Evolutionary conservation across 1,140 invertebrate genomes (phyloP), one percentile per base, ranked within the genome.

Genomic region (Dendrolimus punctatus): DNA sequence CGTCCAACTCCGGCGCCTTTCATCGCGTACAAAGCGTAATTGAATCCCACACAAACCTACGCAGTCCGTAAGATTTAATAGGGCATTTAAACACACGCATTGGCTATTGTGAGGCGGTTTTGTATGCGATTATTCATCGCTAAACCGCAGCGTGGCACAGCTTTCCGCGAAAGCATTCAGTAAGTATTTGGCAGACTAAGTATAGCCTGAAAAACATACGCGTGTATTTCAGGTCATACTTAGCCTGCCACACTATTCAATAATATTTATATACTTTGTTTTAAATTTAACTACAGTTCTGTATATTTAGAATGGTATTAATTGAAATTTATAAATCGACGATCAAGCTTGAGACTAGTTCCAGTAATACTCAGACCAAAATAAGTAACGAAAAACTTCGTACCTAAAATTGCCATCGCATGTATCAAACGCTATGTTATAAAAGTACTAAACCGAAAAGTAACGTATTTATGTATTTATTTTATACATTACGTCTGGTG

Each of bases 81-180:
- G 83, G 83, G 83, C 76, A 86, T 86, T 86, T 84, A 84, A 85
- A 83, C 80, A 80, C 74, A 83, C 75, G 75, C 80, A 86, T 86
- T 86, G 80, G 79, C 78, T 66, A 83, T 86, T 84, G 80, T 82
- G 72, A 73, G 71, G 67, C 64, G 72, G 80, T 77, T 83, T 76
- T 76, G 80, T 78, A 73, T 76, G 72, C 76, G 68, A 82, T 81
- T 80, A 83, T 83, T 83, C 80, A 83, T 79, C 66, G 71, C 64
- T 50, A 62, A 64, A 75, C 72, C 74, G 66, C 79, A 80, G 54
- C 69, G 58, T 67, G 70, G 66, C 70, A 1, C 73, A 77, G 73
- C 71, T 76, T 78, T 76, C 69, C 70, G 61, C 73, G 66, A 74
- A 72, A 67, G 66, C 65, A 62, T 60, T 46, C 49, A 58, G 57